Evolutionary conservation across 2,888 invertebrate genomes (phyloP).

Genomic region (Synanthedon vespiformis): DNA sequence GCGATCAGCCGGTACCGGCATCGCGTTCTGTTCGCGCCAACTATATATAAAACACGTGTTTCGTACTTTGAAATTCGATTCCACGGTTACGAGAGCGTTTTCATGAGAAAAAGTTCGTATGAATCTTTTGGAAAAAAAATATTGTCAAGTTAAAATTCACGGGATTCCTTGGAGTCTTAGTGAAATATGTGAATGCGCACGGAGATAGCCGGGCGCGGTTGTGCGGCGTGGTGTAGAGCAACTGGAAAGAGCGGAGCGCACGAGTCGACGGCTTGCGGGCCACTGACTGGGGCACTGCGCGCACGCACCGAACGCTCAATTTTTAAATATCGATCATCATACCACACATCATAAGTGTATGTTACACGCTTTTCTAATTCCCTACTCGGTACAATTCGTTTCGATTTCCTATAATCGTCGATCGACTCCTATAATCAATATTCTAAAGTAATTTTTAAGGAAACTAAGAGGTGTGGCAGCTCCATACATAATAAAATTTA

Average conservation of each 20-base stretch:
- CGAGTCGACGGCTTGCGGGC: slow-evolving; percentile 58
- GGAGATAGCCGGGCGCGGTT: slow-evolving; percentile 34
- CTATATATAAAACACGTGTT: slow-evolving; percentile 58
- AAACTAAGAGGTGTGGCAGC: no score
- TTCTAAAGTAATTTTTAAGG: no score
- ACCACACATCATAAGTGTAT: slow-evolving; percentile 17
- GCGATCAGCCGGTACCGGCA: slow-evolving; percentile 48
- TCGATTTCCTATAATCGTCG: no score
- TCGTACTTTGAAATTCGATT: slow-evolving; percentile 32
- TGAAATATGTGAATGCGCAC: slow-evolving; percentile 31
- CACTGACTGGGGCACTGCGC: slow-evolving; percentile 45
- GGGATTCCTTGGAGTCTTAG: slow-evolving; percentile 2
- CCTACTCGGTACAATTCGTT: background rate
- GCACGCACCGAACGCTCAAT: slow-evolving; percentile 42
- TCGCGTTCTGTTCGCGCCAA: slow-evolving; percentile 50
- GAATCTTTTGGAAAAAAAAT: background rate
- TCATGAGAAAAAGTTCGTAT: background rate
- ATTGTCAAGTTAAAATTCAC: slow-evolving; percentile 2
- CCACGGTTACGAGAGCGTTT: slow-evolving; percentile 9
- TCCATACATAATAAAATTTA: no score
- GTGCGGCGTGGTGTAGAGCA: slow-evolving; percentile 27
- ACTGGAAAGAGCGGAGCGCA: slow-evolving; percentile 45
- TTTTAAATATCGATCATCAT: slow-evolving; percentile 43
- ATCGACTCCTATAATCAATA: no score
- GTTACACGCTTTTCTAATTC: slow-evolving; percentile 35